phyloP scores from a whole-genome alignment of 1,140 invertebrate species.

The Drosophila mayri region DNA sequence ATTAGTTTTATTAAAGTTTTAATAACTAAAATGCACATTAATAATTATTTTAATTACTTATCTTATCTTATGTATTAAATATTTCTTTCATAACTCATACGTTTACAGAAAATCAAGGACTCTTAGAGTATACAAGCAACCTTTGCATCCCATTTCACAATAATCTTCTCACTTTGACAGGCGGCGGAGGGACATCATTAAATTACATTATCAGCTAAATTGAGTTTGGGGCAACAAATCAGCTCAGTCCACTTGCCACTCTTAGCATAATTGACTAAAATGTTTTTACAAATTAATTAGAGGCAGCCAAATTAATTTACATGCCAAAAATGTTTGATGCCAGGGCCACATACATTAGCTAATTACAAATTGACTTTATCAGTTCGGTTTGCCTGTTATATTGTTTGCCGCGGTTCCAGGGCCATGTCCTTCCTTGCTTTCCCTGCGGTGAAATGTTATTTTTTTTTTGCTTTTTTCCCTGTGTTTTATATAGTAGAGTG shows the following conservation, averaged over 20 bases:
- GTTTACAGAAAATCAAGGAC: too few species aligned
- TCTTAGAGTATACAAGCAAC: slow-evolving; percentile 9
- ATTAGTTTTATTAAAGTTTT: not conserved
- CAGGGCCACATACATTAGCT: slow-evolving; percentile 36
- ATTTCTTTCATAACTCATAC: too few species aligned
- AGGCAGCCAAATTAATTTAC: slow-evolving; percentile 33
- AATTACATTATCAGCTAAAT: slow-evolving; percentile 67
- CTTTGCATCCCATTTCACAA: slow-evolving; percentile 1
- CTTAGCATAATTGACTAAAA: slow-evolving; percentile 27
- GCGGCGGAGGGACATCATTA: slow-evolving; percentile 11
- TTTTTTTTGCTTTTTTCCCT: not conserved
- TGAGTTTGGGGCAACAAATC: slow-evolving; percentile 42
- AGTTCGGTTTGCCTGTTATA: slow-evolving; percentile 22
- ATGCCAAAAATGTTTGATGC: slow-evolving; percentile 33
- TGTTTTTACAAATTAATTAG: slow-evolving; percentile 46
- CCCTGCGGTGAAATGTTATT: slow-evolving; percentile 10
- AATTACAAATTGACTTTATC: slow-evolving; percentile 45
- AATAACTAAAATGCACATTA: not conserved
- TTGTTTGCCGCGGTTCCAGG: slow-evolving; percentile 12
- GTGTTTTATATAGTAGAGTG: not conserved
- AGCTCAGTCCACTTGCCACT: slow-evolving; percentile 17
- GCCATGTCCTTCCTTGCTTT: slow-evolving; percentile 10
- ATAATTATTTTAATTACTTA: too few species aligned
- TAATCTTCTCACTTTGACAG: not conserved
- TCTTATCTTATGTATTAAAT: too few species aligned